A percentile compares a stretch with the other conserved stretches of the same genome.
Evolutionary conservation across 1,140 invertebrate genomes (phyloP).

Genomic region (Heliconius congener): DNA sequence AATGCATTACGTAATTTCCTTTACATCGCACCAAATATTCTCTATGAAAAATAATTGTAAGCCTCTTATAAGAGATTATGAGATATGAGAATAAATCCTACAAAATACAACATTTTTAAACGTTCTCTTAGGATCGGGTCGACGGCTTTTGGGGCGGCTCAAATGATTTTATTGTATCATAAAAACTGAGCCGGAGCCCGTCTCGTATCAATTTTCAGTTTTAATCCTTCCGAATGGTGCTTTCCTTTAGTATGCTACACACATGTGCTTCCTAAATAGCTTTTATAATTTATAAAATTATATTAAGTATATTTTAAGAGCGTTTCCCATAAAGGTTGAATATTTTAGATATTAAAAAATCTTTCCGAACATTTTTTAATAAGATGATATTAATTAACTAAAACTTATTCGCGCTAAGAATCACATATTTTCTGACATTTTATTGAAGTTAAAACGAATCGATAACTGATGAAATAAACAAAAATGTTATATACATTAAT

Average conservation of each 20-base stretch:
- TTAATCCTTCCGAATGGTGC: slow-evolving; percentile 24
- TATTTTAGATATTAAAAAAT: neutral
- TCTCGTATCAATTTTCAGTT: slow-evolving; percentile 23
- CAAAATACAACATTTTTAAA: slow-evolving; percentile 47
- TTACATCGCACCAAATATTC: neutral
- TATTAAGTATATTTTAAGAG: neutral
- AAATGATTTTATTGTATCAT: slow-evolving; percentile 57
- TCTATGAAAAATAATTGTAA: slow-evolving; percentile 34
- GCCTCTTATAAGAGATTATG: slow-evolving; percentile 42
- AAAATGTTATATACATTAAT: too few species aligned
- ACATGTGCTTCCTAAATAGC: neutral
- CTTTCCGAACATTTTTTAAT: neutral
- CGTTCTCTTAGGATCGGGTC: slow-evolving; percentile 40
- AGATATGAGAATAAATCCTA: slow-evolving; percentile 46
- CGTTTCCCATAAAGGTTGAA: neutral
- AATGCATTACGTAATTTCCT: slow-evolving; percentile 8
- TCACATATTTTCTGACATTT: too few species aligned
- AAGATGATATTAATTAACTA: too few species aligned
- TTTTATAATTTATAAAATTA: slow-evolving; percentile 11
- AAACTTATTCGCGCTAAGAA: too few species aligned
- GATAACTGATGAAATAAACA: too few species aligned
- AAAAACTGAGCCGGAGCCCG: slow-evolving; percentile 45
- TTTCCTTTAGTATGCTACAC: slow-evolving; percentile 17
- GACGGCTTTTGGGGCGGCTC: slow-evolving; percentile 47
- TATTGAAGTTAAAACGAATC: too few species aligned